Base-by-base conservation (phyloP, 2,113 vertebrate genomes). In the Vidua chalybeata region DNA sequence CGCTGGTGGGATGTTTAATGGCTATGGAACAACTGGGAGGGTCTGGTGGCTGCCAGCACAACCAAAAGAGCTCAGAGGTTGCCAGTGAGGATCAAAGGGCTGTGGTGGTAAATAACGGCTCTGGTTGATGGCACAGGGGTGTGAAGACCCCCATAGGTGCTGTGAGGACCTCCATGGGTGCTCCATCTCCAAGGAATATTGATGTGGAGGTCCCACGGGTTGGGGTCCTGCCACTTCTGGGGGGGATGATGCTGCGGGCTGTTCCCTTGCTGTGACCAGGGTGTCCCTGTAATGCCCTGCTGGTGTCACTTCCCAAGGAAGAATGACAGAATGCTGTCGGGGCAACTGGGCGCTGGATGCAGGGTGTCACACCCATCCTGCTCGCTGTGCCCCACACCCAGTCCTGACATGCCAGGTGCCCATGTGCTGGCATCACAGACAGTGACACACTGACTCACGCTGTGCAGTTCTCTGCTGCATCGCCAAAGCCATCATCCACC, bases 391-490 rank as follows among this genome's bases (percentile, higher is more conserved):
- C 31, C 54, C 0, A 2, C 22, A 22, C 13, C n/a, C 39, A 24
- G 33, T 33, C 33, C 64, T 69, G 33, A 37, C 3, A 4, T 37
- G 46, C 64, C 3, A 4, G 55, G 55, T 62, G 55, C 33, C 64
- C 55, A 4, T 11, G 15, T 62, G 48, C 39, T 54, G 48, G 64
- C 1, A 0, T n/a, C 74, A 54, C n/a, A 62, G 74, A 8, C 64
- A 28, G 39, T 39, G 48, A 62, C 55, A 52, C 27, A 30, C 10
- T 54, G 55, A 87, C 99, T 98, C 84, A 99, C 99, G 90, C 98
- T 4, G 98, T 98, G 95, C 99, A 99, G 97, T 99, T 98, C 76
- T 92, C 98, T 1, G 82, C 52, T 3, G 83, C 84, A 23, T 96
- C 66, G 0, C 75, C 33, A 16, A 97, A 92, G 46, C 89, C 21